Base-by-base conservation (phyloP, 2,113 vertebrate species). In the Zosterops hypoxanthus region DNA sequence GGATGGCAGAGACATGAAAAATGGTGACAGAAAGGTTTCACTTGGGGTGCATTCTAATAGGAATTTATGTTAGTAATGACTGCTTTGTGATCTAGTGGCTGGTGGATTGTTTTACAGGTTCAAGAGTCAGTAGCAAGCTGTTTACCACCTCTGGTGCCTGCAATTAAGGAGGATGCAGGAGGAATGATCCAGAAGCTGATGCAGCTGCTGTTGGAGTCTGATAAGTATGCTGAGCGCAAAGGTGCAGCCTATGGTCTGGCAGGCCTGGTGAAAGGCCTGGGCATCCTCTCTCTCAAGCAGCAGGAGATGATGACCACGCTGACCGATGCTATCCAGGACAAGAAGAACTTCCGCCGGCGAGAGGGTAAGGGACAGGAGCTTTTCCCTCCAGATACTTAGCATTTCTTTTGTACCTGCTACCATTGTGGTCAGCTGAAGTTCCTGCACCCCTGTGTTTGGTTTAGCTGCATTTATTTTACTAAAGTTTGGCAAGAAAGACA, bases 261-360 rank as follows among this genome's bases (percentile, higher is more conserved):
- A 0, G 99, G 99, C 17, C 98, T 99, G 93, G 99, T 99, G 83
- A 99, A 99, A 81, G 99, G 99, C 44, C 98, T 99, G 19, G 99
- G 99, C 47, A 99, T 99, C 96, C 98, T 99, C 44, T 99, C 99
- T 0, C 99, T 99, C 56, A 99, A 99, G 94, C 99, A 99, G 97
- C 99, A 99, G 97, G 99, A 99, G 65, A 99, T 99, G 98, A 99
- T 99, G 99, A 98, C 98, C 70, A 99, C 99, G 0, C 97, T 99
- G 73, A 99, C 99, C 0, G 99, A 99, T 16, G 99, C 99, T 89
- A 99, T 99, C 94, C 99, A 99, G 96, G 99, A 99, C 97, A 99
- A 99, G 98, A 99, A 99, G 96, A 99, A 99, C 96, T 99, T 99
- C 95, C 98, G 99, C 65, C 98, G 99, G 34, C 98, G 99, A 95